Evolutionary conservation across 2,113 vertebrate genomes (phyloP).

Genomic region (Maccullochella peelii): DNA sequence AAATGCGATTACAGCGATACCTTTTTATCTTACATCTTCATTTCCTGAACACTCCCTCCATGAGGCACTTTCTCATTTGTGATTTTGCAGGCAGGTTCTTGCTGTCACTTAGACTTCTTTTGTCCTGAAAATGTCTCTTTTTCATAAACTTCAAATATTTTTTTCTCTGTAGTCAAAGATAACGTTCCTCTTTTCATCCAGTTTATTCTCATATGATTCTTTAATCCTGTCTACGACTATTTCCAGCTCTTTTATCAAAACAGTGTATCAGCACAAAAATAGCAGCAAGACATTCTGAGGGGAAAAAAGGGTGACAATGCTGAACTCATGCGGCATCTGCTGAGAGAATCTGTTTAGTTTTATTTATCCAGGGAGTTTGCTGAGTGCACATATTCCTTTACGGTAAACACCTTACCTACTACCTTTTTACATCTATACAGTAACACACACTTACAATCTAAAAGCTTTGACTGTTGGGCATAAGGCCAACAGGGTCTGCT

Average conservation of each 20-base stretch:
- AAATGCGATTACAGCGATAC: conserved; percentile 34
- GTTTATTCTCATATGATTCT: conserved; percentile 44
- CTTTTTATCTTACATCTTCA: conserved; percentile 41
- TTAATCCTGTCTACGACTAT: conserved; percentile 53
- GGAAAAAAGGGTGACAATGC: conserved; percentile 31
- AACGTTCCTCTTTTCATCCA: conserved; percentile 32
- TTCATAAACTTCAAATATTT: conserved; percentile 45
- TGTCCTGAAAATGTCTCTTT: conserved; percentile 53
- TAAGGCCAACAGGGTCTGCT: background rate
- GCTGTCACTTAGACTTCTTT: conserved; percentile 51
- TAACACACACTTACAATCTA: background rate
- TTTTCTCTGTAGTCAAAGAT: conserved; percentile 43
- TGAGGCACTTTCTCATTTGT: conserved; percentile 21
- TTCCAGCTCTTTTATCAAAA: conserved; percentile 59
- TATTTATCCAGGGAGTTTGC: conserved; percentile 44
- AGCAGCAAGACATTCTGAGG: conserved; percentile 25
- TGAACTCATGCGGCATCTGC: conserved; percentile 42
- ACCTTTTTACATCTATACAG: background rate
- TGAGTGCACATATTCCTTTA: conserved; percentile 11
- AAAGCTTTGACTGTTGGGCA: background rate
- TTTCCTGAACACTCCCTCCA: conserved; percentile 36
- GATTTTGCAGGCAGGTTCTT: conserved; percentile 29
- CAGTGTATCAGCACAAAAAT: conserved; percentile 37
- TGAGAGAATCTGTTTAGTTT: conserved; percentile 39
- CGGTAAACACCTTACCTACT: background rate